phyloP scores from a whole-genome alignment of 2,888 invertebrate species.

The Leptinotarsa juncta region DNA sequence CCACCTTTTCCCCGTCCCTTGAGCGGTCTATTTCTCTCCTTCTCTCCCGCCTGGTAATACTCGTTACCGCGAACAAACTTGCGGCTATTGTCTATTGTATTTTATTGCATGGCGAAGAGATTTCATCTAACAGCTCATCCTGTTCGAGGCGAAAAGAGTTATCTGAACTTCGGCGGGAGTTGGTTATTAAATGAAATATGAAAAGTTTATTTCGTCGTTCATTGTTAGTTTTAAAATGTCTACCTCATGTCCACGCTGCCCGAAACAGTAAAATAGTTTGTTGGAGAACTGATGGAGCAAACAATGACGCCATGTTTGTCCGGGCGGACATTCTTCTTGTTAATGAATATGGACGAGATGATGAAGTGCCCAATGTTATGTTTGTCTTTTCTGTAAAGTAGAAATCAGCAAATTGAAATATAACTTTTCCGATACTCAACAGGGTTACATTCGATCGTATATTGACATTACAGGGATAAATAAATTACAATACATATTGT shows the following conservation, averaged over 20 bases:
- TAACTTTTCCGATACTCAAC: no score
- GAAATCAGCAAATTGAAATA: no score
- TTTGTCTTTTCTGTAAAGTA: neutral
- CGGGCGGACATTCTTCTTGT: neutral
- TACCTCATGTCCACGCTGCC: neutral
- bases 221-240: conserved; percentile 41
- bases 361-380: neutral
- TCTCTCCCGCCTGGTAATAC: conserved; percentile 16
- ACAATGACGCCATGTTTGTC: conserved; percentile 4
- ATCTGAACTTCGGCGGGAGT: conserved; percentile 32
- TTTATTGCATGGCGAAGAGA: conserved; percentile 41
- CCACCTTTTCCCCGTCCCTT: neutral
- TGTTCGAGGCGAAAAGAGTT: conserved; percentile 33
- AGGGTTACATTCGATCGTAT: no score
- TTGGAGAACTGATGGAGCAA: conserved; percentile 5
- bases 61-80: conserved; percentile 37
- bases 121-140: conserved; percentile 48
- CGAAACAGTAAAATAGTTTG: conserved; percentile 16
- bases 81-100: conserved; percentile 46
- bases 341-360: neutral
- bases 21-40: neutral
- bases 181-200: conserved; percentile 43
- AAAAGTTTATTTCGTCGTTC: conserved; percentile 38
- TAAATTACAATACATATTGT: no score
- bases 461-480: no score